phyloP scores from a whole-genome alignment of 2,888 invertebrate species.

The Argynnis bischoffii region DNA sequence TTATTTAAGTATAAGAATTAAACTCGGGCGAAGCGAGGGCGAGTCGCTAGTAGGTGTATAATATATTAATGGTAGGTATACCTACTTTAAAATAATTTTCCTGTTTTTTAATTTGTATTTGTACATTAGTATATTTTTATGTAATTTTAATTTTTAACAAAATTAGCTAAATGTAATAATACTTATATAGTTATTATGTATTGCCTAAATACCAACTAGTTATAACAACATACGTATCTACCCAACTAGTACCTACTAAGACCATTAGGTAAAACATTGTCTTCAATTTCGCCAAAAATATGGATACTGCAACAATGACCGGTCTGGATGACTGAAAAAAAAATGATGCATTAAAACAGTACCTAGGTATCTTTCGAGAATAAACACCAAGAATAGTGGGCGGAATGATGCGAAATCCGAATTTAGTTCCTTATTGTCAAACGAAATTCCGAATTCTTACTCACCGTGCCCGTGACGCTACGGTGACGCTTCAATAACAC shows the following conservation, averaged over 20 bases:
- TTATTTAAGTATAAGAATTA: no score
- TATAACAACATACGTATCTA: no score
- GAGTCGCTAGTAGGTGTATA: no score
- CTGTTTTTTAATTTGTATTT: no score
- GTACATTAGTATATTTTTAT: no score
- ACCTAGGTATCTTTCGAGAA: constrained; percentile 60
- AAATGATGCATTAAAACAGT: constrained; percentile 47
- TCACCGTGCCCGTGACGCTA: constrained; percentile 19
- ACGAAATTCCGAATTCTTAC: constrained; percentile 28
- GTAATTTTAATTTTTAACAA: no score
- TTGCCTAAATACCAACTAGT: no score
- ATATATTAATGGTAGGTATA: no score
- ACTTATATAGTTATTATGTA: no score
- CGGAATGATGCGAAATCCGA: constrained; percentile 38
- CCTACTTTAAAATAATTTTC: no score
- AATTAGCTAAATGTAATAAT: no score
- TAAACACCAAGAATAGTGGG: constrained; percentile 40
- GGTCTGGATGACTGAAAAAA: constrained; percentile 49
- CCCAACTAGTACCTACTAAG: background rate
- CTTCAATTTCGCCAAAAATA: constrained; percentile 22
- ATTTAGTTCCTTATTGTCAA: constrained; percentile 39
- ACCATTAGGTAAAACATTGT: background rate
- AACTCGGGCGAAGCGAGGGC: no score
- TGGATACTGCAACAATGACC: constrained; percentile 47
- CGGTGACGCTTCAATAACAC: constrained; percentile 27